Evolutionary conservation across 2,888 invertebrate species (phyloP).

Genomic region (Cacoxenus indagator): DNA sequence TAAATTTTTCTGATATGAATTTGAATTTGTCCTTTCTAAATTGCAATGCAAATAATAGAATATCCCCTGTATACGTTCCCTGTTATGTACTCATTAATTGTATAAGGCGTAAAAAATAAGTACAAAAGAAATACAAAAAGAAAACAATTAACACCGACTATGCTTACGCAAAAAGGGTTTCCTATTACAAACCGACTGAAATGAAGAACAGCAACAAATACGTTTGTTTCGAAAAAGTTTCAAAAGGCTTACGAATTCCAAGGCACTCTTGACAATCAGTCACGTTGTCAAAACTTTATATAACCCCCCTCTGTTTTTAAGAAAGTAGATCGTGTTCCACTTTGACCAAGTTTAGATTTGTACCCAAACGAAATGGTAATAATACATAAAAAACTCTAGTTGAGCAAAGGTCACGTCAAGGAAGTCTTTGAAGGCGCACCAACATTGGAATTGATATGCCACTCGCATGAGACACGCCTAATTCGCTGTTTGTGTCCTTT

Average conservation of each 20-base stretch:
- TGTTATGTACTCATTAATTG: constrained; percentile 4
- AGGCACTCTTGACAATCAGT: constrained; percentile 31
- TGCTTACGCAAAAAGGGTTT: constrained; percentile 59
- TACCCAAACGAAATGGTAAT: not conserved
- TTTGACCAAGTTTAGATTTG: not conserved
- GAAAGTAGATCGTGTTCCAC: not conserved
- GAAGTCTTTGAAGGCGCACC: constrained; percentile 35
- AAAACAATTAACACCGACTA: constrained; percentile 42
- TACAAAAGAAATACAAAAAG: not conserved
- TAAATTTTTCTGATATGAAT: not conserved
- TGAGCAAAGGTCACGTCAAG: not conserved
- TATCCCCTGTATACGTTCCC: too few species aligned
- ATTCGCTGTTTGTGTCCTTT: not conserved
- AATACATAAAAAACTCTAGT: not conserved
- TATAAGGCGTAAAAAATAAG: not conserved
- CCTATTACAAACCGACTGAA: constrained; percentile 46
- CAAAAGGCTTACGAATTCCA: constrained; percentile 1
- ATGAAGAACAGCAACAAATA: constrained; percentile 33
- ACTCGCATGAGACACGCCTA: not conserved
- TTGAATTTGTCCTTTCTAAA: not conserved
- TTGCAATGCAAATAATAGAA: constrained; percentile 5
- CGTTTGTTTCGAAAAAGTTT: constrained; percentile 19
- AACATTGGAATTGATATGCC: not conserved
- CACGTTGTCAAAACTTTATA: constrained; percentile 50
- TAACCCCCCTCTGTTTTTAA: too few species aligned